A percentile compares a stretch with the other conserved stretches of the same genome.
These are phyloP conservation scores for Danio choprae DNA, from an alignment of 2,797 vertebrate species.

Conservation along the genomic window DNA sequence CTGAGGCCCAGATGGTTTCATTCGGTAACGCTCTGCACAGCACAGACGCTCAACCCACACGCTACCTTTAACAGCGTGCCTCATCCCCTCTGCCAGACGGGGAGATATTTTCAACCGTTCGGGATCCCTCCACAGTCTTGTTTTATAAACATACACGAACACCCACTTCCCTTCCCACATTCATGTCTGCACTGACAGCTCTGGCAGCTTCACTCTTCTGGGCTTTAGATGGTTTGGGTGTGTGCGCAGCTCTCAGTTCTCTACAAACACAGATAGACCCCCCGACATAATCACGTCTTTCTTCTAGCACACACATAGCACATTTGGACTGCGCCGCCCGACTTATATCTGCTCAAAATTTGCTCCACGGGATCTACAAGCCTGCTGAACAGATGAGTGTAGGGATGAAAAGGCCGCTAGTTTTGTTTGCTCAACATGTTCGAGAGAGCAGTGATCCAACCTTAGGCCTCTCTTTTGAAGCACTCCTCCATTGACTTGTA, in stretches of 20 bases:
- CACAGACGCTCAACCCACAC: constrained; percentile 63
- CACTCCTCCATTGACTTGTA: not conserved
- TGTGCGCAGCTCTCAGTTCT: constrained; percentile 3
- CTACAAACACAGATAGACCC: constrained; percentile 41
- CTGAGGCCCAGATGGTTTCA: constrained; percentile 50
- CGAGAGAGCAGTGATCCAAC: not conserved
- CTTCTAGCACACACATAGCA: constrained; percentile 13
- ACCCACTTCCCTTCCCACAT: constrained; percentile 48
- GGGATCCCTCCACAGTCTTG: constrained; percentile 67
- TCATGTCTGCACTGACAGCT: constrained; percentile 42
- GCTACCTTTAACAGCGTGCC: constrained; percentile 62
- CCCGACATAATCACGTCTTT: constrained; percentile 39
- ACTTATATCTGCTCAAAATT: constrained; percentile 16
- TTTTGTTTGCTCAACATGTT: not conserved
- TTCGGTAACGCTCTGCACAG: constrained; percentile 59
- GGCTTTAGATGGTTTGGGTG: constrained; percentile 29
- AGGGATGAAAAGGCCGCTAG: not conserved
- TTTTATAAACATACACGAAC: constrained; percentile 52
- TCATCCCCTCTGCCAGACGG: constrained; percentile 59
- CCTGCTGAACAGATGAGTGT: constrained; percentile 6
- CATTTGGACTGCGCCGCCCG: constrained; percentile 13
- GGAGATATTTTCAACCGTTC: constrained; percentile 58
- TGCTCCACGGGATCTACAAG: not conserved
- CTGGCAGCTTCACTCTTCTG: constrained; percentile 52
- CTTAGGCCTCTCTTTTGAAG: constrained; percentile 9